Base-by-base conservation (phyloP, 2,797 vertebrate genomes). In the Argya squamiceps region DNA sequence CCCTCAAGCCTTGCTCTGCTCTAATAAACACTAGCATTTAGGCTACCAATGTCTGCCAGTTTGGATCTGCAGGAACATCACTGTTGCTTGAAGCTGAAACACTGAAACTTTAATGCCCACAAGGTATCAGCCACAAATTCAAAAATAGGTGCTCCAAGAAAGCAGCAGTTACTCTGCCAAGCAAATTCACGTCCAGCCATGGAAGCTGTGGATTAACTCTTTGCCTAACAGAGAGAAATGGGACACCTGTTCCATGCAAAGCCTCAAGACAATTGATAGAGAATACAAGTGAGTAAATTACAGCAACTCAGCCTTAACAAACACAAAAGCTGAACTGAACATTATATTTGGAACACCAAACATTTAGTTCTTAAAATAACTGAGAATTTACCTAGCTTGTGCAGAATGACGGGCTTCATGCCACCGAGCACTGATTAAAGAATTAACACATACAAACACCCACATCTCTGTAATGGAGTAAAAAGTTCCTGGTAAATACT, bases 1-100 rank as follows among this genome's bases (percentile, higher is more conserved):
- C 62, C 90, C 89, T 79, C 78, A 27, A 93, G 87, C 29, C 81
- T 83, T 65, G 80, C 89, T 95, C 58, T 70, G 73, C 70, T 79
- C 90, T 96, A 96, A 96, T 85, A 93, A 97, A 93, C 80, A 92
- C 24, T 29, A 84, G 62, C 69, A 86, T 58, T 74, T 88, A 86
- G 71, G 78, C 63, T 93, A 93, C 62, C 6, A 1, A 46, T 26
- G 53, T 41, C 88, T 96, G 65, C 74, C 83, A 82, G 67, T 52
- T 86, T 86, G 62, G 88, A 96, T 81, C 44, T 63, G n/a, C 50
- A 79, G 52, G 60, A 74, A 68, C 21, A 39, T 20, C 78, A 32
- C 36, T 77, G 29, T 5, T 81, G 78, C 84, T 67, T 89, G 85
- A 80, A 84, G 88, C 88, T 92, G 86, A 55, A 92, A 92, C 65